Base-by-base conservation (phyloP, 2,797 vertebrate species). In the Gymnopithys bicolor region DNA sequence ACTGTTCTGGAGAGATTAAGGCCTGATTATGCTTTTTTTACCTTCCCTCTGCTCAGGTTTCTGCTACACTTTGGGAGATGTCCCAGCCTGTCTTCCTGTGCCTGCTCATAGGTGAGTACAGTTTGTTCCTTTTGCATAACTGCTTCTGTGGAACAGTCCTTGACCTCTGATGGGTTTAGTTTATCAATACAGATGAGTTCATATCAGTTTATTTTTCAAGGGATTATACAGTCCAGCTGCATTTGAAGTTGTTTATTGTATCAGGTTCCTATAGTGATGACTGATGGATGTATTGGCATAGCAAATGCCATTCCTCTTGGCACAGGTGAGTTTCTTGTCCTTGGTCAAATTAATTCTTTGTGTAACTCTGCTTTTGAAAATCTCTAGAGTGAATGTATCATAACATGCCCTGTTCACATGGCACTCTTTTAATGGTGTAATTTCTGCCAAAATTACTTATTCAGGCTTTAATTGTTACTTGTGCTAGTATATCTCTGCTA, bases 251-350 rank as follows among this genome's bases (percentile, higher is more conserved):
- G 73, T 78, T 91, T 92, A 67, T 55, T 67, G 0, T 76, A 86
- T 76, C 85, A 48, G 13, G 39, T 94, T 92, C 52, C 45, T 45
- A 35, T 46, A 28, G 51, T 30, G 84, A 70, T 86, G 91, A 67
- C 55, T 82, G 87, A 87, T 55, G 8, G 3, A 21, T 62, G 17
- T 91, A 86, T 90, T 96, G 67, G 76, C 89, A 82, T 3, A 89
- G 39, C 21, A 74, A 74, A 76, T 88, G 45, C 55, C 46, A 17
- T 58, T 93, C 11, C 52, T 94, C 51, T 80, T 83, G 71, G 33
- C 21, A 30, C 11, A 19, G 19, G 71, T 55, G 81, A 30, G 37
- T 88, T 91, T 84, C 51, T 59, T 51, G 25, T 27, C 35, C 74
- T 76, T 45, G 45, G 45, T 52, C 32, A 75, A 49, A 79, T 68